phyloP scores from a whole-genome alignment of 2,797 vertebrate species.

The Amblyraja radiata region DNA sequence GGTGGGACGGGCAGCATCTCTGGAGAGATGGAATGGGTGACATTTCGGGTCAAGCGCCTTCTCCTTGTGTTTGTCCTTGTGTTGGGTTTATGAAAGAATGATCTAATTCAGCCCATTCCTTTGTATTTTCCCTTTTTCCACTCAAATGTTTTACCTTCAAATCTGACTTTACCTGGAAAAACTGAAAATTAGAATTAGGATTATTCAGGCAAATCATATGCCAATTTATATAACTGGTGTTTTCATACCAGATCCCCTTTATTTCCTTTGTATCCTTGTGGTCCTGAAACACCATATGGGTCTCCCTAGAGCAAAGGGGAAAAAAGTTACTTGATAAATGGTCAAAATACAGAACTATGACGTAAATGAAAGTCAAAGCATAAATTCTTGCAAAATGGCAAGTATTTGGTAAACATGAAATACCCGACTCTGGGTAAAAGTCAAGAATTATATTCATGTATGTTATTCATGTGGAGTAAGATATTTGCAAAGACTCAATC shows the following conservation, averaged over 20 bases:
- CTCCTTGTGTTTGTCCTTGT: neutral
- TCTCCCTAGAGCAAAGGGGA: slow-evolving; percentile 61
- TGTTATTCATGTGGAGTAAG: neutral
- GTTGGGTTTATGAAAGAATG: neutral
- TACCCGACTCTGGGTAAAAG: neutral
- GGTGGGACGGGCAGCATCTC: too few species aligned
- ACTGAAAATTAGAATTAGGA: neutral
- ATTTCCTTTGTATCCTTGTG: slow-evolving; percentile 73
- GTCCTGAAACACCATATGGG: slow-evolving; percentile 61
- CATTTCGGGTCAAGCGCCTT: too few species aligned
- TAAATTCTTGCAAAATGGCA: neutral
- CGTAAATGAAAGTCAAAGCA: neutral
- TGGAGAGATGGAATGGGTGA: too few species aligned
- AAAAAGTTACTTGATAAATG: neutral
- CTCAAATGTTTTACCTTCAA: neutral
- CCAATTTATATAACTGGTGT: neutral
- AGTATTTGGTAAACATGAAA: neutral
- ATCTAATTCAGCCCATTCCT: neutral
- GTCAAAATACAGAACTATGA: neutral
- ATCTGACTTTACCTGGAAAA: neutral
- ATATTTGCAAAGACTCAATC: neutral
- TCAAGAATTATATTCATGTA: neutral
- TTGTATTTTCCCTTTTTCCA: neutral
- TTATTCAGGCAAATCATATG: neutral
- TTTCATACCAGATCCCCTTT: slow-evolving; percentile 72